Percentiles rank a stretch among this genome's conserved stretches.
Evolutionary conservation across 2,113 vertebrate genomes (phyloP).

Genomic region (Anguilla japonica): DNA sequence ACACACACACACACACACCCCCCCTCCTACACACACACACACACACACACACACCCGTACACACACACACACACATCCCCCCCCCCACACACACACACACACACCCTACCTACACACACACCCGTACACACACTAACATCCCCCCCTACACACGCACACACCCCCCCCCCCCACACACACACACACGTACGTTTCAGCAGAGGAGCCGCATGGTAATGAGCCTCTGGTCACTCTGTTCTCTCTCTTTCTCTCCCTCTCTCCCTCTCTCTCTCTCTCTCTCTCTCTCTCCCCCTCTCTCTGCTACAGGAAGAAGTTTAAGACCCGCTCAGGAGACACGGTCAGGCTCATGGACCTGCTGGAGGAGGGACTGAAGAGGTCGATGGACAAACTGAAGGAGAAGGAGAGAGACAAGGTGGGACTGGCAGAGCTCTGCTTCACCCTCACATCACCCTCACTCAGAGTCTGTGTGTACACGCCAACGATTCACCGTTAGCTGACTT

Average conservation of each 20-base stretch:
- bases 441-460: not conserved
- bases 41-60: no score
- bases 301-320: constrained; percentile 97
- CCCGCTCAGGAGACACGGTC: constrained; percentile 91
- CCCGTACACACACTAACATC: no score
- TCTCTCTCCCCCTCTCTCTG: not conserved
- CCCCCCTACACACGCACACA: not conserved
- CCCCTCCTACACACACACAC: no score
- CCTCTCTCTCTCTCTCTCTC: no score
- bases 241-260: constrained; percentile 10
- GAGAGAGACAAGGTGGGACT: constrained; percentile 87
- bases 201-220: no score
- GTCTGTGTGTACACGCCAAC: no score
- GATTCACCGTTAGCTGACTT: no score
- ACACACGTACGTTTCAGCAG: no score
- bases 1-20: not conserved
- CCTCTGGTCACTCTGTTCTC: constrained; percentile 11
- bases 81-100: no score
- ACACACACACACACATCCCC: no score
- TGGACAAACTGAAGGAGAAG: constrained; percentile 97
- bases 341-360: constrained; percentile 89
- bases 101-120: no score
- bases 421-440: not conserved
- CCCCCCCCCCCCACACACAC: not conserved
- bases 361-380: constrained; percentile 90